Conservation (phyloP, 2,113 vertebrate genomes). For the Caracal caracal region DNA sequence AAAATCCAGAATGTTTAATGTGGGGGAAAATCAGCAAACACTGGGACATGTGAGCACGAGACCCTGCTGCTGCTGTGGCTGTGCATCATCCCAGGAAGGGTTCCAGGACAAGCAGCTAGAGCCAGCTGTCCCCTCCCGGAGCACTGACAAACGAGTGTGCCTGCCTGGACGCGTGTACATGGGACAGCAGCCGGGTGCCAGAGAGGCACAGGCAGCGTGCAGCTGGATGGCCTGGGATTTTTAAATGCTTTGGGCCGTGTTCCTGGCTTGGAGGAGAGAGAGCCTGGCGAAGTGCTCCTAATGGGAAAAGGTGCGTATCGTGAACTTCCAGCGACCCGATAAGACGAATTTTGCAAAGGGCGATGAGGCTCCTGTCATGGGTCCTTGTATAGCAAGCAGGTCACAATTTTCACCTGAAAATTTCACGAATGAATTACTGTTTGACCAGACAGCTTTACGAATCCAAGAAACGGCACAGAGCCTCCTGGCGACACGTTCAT, state of each 20-base stretch:
- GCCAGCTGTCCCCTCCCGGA: accelerated
- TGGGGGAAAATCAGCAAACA: neutral
- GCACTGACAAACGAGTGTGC: accelerated
- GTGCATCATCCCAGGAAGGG: neutral
- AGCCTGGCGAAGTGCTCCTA: neutral
- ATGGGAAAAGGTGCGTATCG: neutral
- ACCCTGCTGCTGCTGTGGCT: neutral
- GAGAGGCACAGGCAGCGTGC: neutral
- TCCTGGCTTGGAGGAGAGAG: neutral
- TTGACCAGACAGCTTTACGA: neutral
- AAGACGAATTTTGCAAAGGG: neutral
- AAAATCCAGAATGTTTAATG: neutral
- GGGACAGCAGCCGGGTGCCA: neutral
- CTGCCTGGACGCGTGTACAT: accelerated
- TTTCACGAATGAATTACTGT: neutral
- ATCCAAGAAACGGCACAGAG: neutral
- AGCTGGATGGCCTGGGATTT: neutral
- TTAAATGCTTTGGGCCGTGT: neutral
- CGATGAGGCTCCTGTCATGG: too few relatives aligned
- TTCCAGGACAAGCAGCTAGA: neutral
- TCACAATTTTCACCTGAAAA: neutral
- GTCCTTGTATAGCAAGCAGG: neutral
- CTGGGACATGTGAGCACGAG: neutral
- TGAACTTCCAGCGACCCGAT: neutral
- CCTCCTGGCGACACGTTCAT: neutral